These are phyloP conservation scores for Hypanus sabinus DNA, from an alignment of 2,113 vertebrate genomes.

Conservation along the genomic window DNA sequence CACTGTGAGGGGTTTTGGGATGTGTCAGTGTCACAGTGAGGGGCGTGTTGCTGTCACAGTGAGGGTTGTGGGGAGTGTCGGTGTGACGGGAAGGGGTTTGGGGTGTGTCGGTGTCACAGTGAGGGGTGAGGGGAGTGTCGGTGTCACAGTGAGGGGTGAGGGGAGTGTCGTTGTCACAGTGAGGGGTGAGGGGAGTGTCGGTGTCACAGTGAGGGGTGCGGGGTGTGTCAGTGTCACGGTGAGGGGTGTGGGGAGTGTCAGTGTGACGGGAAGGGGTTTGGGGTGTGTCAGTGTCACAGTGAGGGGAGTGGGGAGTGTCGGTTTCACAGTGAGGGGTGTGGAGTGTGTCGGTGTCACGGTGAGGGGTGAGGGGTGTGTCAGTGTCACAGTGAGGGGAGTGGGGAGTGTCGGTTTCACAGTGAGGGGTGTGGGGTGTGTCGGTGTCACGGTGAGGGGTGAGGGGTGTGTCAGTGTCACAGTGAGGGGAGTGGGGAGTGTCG, in stretches of 20 bases:
- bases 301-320: background rate
- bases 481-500: background rate
- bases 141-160: background rate
- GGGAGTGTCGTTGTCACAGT: no score
- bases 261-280: no score
- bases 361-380: no score
- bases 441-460: no score
- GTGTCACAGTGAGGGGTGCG: background rate
- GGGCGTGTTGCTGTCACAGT: background rate
- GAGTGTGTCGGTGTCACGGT: no score
- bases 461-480: background rate
- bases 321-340: background rate
- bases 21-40: background rate
- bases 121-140: background rate
- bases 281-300: background rate
- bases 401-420: background rate
- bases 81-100: no score
- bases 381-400: background rate
- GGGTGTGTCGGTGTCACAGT: background rate
- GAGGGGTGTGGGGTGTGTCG: no score
- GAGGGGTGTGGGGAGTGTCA: no score
- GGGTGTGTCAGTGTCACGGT: background rate
- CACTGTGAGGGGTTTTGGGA: no score
- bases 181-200: no score
- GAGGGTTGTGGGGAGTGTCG: no score